These are phyloP conservation scores for Hylyphantes graminicola DNA, from an alignment of 1,140 invertebrate species.

Conservation along the genomic window DNA sequence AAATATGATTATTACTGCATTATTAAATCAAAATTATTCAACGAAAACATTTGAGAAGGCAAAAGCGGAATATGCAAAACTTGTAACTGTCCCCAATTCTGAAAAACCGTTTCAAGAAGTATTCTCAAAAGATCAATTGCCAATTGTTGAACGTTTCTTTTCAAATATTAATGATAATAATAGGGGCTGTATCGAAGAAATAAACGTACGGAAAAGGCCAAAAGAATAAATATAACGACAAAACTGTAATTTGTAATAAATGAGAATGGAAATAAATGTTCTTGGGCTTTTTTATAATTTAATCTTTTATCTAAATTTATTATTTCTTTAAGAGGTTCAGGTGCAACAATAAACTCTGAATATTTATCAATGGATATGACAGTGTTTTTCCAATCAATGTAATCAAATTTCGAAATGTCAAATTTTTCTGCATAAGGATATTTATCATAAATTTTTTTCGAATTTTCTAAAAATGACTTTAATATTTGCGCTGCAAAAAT, in stretches of 20 bases:
- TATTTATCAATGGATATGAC: slow-evolving; percentile 6
- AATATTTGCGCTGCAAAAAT: slow-evolving; percentile 14
- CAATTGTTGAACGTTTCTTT: not conserved
- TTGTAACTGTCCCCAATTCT: not conserved
- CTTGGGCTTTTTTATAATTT: slow-evolving; percentile 3
- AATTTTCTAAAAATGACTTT: not conserved
- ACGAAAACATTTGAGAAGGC: not conserved
- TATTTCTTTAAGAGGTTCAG: slow-evolving; percentile 5
- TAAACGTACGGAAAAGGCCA: not conserved
- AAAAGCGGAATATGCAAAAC: not conserved
- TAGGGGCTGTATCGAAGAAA: not conserved
- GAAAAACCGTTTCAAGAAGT: not conserved
- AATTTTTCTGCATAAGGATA: slow-evolving; percentile 37
- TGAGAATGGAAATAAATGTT: not conserved
- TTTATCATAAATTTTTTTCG: slow-evolving; percentile 13
- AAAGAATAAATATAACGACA: not conserved
- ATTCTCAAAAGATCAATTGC: not conserved
- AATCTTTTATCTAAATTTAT: slow-evolving; percentile 8
- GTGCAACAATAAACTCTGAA: not conserved
- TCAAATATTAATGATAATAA: not conserved
- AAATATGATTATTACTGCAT: slow-evolving; percentile 12
- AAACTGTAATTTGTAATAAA: not conserved
- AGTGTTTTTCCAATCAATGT: slow-evolving; percentile 22
- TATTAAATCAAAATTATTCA: slow-evolving; percentile 11
- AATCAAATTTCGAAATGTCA: not conserved